Evolutionary conservation across 1,140 invertebrate genomes (phyloP), one percentile per base, ranked within the genome.

Genomic region (Chelonus insularis): DNA sequence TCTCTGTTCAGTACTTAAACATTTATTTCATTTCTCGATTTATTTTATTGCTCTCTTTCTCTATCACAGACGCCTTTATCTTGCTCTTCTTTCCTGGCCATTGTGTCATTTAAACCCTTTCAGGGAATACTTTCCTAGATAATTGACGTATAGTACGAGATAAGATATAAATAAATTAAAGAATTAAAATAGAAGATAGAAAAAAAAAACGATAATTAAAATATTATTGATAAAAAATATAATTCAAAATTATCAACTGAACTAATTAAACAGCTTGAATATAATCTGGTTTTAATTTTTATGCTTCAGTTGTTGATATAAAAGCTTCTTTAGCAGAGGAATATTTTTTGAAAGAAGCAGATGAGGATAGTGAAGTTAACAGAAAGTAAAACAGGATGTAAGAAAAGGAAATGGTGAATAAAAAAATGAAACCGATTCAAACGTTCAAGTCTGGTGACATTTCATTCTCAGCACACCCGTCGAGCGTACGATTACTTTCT

Each of bases 401-500:
- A 60, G 56, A 32, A 37, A 54, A 45, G 37, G 21, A 34, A 32
- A 39, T 51, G 18, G 16, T 37, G 23, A 48, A 55, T 64, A 69
- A 58, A 68, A 71, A 72, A 68, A 70, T 72, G 65, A 58, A 70
- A 70, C 72, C 69, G 67, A 74, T 73, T 72, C 56, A 67, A 70
- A 64, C 57, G 65, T 70, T 65, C 66, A 68, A 71, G 66, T 68
- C 58, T 65, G 68, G 69, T 73, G 73, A 75, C 73, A 73, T 75
- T 75, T 73, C 72, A 74, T 74, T 74, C 69, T 73, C 65, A 63
- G 60, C 67, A 73, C 67, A 54, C 72, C 67, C 68, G 68, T 71
- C 74, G 75, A 76, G 72, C 75, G 72, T 76, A 73, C 75, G 76
- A 81, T 80, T 80, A 79, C 74, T 78, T 80, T 78, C 72, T 78